phyloP scores from a whole-genome alignment of 2,113 vertebrate species.

The Laticauda laticaudata region DNA sequence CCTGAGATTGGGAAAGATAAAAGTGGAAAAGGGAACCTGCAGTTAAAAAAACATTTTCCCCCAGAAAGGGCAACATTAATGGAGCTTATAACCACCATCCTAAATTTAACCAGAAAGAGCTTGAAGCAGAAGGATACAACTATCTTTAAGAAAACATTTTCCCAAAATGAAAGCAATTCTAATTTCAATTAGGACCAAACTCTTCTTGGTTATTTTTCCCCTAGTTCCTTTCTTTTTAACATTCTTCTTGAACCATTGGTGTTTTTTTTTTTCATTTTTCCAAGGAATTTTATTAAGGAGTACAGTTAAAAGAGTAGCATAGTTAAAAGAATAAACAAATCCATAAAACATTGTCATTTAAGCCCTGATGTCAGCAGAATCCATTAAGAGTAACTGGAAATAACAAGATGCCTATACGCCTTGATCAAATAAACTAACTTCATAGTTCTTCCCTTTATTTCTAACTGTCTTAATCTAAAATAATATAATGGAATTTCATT shows the following conservation, averaged over 20 bases:
- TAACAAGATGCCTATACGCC: not conserved
- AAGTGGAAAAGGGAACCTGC: constrained; percentile 36
- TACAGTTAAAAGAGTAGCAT: not conserved
- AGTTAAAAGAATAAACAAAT: not conserved
- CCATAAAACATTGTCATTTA: not conserved
- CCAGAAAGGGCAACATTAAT: constrained; percentile 75
- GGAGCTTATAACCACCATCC: constrained; percentile 81
- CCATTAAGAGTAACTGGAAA: not conserved
- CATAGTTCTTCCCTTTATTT: not conserved
- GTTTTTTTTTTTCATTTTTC: not conserved
- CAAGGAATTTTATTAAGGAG: not conserved
- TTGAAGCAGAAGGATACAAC: constrained; percentile 67
- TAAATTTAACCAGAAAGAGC: constrained; percentile 79
- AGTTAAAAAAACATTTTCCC: constrained; percentile 69
- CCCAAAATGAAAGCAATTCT: constrained; percentile 76
- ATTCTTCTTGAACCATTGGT: constrained; percentile 11
- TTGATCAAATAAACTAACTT: not conserved
- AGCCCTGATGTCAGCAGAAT: not conserved
- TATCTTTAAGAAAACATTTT: constrained; percentile 84
- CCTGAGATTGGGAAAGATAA: constrained; percentile 56
- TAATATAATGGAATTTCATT: not conserved
- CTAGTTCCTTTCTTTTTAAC: not conserved
- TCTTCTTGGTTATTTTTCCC: not conserved
- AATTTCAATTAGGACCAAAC: constrained; percentile 71
- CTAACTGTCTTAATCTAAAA: not conserved